A percentile compares a stretch with the other conserved stretches of the same genome.
Conservation (phyloP, 53 echinoderm and acorn worm species). For the Stichopus horrens region DNA sequence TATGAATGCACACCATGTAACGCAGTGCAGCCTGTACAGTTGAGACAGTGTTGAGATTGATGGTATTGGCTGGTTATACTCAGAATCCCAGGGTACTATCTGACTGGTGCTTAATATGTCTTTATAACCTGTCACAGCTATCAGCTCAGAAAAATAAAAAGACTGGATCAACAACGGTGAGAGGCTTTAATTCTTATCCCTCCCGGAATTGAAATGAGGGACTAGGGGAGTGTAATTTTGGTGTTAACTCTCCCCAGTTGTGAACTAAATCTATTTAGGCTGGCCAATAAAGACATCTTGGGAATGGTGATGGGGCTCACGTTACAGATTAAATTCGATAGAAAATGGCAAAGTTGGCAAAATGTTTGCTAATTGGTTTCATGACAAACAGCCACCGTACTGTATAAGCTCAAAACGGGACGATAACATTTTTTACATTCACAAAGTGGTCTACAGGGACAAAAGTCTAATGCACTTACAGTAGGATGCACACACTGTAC, state of each 20-base stretch:
- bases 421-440: no score
- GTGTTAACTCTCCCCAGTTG: background rate
- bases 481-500: no score
- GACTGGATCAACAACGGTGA: background rate
- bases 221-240: background rate
- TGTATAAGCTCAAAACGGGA: no score
- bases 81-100: slow-evolving; percentile 5
- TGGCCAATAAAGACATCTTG: background rate
- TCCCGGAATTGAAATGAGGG: background rate
- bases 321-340: background rate
- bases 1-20: no score
- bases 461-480: no score
- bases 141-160: background rate
- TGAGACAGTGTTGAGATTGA: background rate
- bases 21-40: no score
- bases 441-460: no score
- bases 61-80: background rate
- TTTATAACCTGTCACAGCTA: background rate
- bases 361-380: slow-evolving; percentile 1
- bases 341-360: background rate
- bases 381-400: background rate
- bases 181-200: background rate
- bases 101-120: background rate
- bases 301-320: background rate
- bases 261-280: background rate